Base-by-base conservation (phyloP, 1,140 invertebrate genomes). In the Medauroidea extradentata region DNA sequence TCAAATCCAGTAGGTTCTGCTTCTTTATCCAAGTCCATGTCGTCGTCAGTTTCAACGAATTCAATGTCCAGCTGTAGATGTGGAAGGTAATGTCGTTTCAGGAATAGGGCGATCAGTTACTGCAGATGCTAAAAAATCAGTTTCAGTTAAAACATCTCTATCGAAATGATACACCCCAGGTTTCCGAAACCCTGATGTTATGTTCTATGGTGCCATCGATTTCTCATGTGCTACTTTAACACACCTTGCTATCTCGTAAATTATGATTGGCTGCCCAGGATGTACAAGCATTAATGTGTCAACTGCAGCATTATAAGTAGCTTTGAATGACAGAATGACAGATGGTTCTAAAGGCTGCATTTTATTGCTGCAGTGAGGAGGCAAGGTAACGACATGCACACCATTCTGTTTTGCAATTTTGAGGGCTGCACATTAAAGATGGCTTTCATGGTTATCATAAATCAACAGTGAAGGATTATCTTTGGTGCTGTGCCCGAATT, bases 131-230 rank as follows among this genome's bases (percentile, higher is more conserved):
- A 65, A 13, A 69, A 73, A 75, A 16, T 77, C 73, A 38, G 63
- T 50, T 14, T 73, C 68, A 23, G 50, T n/a, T 60, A 75, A 75
- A 21, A 75, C 64, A 41, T 73, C 43, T 25, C 61, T 27, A 61
- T 75, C 69, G 16, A 69, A 69, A n/a, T 71, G 73, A 48, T 11
- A 68, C 46, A 75, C 69, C 34, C 71, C 71, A 39, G 65, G 52
- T 19, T 38, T 48, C 24, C 41, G 16, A 63, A 60, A 61, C 21
- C 53, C 53, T 8, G 54, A 38, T 14, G n/a, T 25, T 16, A 61
- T 61, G 38, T 61, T 61, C 4, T 42, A 19, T 39, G 57, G 57
- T 55, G 57, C 54, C 27, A 59, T 21, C 3, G 57, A 27, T 23
- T 25, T 41, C 24, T 16, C n/a, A 27, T 53, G 68, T 18, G 68